These are phyloP conservation scores for Drosophila rufa DNA, from an alignment of 1,140 invertebrate genomes.

Conservation along the genomic window DNA sequence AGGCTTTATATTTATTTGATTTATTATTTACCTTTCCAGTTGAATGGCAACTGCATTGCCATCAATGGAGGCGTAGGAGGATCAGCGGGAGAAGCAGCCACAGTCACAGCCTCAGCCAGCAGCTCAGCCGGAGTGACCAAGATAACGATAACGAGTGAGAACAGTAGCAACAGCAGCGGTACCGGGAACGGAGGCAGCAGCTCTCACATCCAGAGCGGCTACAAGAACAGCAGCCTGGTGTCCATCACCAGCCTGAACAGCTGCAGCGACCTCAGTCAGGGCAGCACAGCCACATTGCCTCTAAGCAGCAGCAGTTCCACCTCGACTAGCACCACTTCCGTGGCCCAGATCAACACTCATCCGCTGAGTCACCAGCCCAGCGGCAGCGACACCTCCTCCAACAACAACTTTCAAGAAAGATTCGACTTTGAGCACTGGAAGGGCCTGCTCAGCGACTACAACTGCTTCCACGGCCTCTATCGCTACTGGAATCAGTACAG, in stretches of 20 bases:
- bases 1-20: too few relatives aligned
- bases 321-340: constrained; percentile 2
- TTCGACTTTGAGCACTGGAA: constrained; percentile 82
- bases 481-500: constrained; percentile 76
- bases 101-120: background rate
- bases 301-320: constrained; percentile 31
- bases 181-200: background rate
- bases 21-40: too few relatives aligned
- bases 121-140: constrained; percentile 42
- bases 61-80: constrained; percentile 50
- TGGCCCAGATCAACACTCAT: constrained; percentile 18
- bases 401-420: constrained; percentile 79
- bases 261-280: constrained; percentile 61
- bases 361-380: constrained; percentile 12
- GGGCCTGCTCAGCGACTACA: constrained; percentile 73
- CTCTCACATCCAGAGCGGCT: constrained; percentile 5
- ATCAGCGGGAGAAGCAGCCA: background rate
- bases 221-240: constrained; percentile 68
- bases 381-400: constrained; percentile 76
- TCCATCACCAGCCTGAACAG: constrained; percentile 72
- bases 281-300: constrained; percentile 60
- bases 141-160: constrained; percentile 58
- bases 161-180: constrained; percentile 23
- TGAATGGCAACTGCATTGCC: constrained; percentile 66
- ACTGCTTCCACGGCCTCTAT: constrained; percentile 77